These are phyloP conservation scores for Furcula furcula DNA, from an alignment of 2,888 invertebrate genomes.

Conservation along the genomic window DNA sequence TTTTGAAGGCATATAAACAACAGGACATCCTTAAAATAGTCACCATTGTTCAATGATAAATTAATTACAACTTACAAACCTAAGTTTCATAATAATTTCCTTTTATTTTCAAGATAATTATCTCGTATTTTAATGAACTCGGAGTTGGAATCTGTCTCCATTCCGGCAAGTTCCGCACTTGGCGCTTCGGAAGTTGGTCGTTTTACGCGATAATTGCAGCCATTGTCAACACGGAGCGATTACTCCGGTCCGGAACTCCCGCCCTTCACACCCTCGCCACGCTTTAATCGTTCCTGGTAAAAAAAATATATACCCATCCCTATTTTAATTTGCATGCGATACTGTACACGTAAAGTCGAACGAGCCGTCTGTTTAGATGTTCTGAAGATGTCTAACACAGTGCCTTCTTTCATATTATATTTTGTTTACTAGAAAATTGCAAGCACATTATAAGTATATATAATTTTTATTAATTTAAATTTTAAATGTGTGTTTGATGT, in stretches of 20 bases:
- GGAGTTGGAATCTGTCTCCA: neutral
- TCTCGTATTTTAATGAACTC: conserved; percentile 19
- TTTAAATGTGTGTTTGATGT: too few relatives aligned
- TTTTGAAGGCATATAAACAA: too few relatives aligned
- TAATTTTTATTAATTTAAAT: too few relatives aligned
- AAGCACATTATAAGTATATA: too few relatives aligned
- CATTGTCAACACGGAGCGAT: conserved; percentile 53
- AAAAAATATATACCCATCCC: conserved; percentile 43
- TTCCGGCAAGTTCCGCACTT: neutral
- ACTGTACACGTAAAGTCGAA: conserved; percentile 23
- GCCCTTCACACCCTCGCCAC: conserved; percentile 31
- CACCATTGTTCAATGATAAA: too few relatives aligned
- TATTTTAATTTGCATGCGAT: conserved; percentile 53
- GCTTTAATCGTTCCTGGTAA: conserved; percentile 42
- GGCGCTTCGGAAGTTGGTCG: conserved; percentile 29
- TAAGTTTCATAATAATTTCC: neutral
- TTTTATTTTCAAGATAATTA: conserved; percentile 1
- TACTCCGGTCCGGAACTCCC: conserved; percentile 37
- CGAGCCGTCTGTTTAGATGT: neutral
- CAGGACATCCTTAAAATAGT: too few relatives aligned
- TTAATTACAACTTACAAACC: too few relatives aligned
- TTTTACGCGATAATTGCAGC: conserved; percentile 45
- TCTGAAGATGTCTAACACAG: neutral
- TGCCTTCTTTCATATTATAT: too few relatives aligned
- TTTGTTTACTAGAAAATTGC: too few relatives aligned